These are phyloP conservation scores for Campoletis raptor DNA, from an alignment of 2,888 invertebrate genomes.

Conservation along the genomic window DNA sequence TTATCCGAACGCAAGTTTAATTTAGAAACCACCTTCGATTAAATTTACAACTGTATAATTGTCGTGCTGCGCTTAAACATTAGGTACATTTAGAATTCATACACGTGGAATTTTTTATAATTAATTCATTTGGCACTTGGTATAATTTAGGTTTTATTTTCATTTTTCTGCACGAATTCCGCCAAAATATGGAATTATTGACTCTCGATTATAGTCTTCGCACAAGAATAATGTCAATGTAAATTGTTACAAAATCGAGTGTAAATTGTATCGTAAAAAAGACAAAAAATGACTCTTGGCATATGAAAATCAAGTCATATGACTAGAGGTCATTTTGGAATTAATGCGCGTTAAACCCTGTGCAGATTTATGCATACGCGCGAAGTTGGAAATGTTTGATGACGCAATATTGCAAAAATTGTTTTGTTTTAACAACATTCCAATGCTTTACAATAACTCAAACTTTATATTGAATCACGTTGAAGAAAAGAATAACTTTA, in stretches of 20 bases:
- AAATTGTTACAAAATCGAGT: constrained; percentile 7
- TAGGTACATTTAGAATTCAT: not conserved
- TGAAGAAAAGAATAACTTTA: not conserved
- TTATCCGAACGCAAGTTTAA: not conserved
- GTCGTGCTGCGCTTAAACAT: not conserved
- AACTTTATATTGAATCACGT: not conserved
- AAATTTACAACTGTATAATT: not conserved
- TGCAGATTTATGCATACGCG: not conserved
- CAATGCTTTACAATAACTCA: not conserved
- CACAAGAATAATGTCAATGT: constrained; percentile 1
- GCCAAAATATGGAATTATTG: not conserved
- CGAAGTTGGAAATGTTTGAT: not conserved
- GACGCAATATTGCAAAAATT: not conserved
- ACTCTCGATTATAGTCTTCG: not conserved
- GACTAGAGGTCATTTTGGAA: not conserved
- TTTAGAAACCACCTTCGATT: not conserved
- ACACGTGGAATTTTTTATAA: not conserved
- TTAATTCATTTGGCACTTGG: constrained; percentile 12
- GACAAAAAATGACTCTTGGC: not conserved
- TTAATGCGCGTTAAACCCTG: not conserved
- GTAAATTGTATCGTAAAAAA: not conserved
- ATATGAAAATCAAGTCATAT: not conserved
- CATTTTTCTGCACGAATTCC: not conserved
- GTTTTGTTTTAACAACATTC: not conserved
- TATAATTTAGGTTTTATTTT: not conserved